Percentiles rank a stretch among this genome's conserved stretches.
Evolutionary conservation across 2,888 invertebrate species (phyloP).

Genomic region (Leucophenga montana): DNA sequence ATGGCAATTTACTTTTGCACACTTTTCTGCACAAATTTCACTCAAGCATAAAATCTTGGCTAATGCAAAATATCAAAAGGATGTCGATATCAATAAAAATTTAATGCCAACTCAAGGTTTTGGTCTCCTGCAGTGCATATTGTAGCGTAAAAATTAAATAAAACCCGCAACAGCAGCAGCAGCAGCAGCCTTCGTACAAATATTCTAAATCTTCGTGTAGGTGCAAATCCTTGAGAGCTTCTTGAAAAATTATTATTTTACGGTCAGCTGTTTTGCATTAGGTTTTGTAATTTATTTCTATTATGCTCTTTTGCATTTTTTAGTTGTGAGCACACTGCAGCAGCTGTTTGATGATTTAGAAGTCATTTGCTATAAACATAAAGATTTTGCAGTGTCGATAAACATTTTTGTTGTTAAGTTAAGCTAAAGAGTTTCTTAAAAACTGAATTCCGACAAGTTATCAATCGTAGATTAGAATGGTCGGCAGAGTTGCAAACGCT

Average conservation of each 20-base stretch:
- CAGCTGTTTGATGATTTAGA: conserved; percentile 7
- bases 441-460: too few species aligned
- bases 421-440: too few species aligned
- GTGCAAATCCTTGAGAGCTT: conserved; percentile 53
- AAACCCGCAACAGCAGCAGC: conserved; percentile 26
- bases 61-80: conserved; percentile 16
- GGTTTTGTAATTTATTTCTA: not conserved
- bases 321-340: conserved; percentile 25
- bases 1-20: not conserved
- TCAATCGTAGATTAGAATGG: too few species aligned
- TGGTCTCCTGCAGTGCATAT: not conserved
- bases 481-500: too few species aligned
- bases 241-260: conserved; percentile 56
- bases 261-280: conserved; percentile 60
- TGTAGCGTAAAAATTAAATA: too few species aligned
- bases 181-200: too few species aligned
- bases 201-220: conserved; percentile 5
- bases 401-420: conserved; percentile 25
- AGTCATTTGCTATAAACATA: too few species aligned
- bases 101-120: conserved; percentile 11
- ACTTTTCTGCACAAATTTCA: not conserved
- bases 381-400: too few species aligned
- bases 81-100: conserved; percentile 22
- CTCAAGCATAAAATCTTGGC: conserved; percentile 13
- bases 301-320: not conserved